Base-by-base conservation (phyloP, 2,888 invertebrate genomes). In the Dryobotodes eremita region DNA sequence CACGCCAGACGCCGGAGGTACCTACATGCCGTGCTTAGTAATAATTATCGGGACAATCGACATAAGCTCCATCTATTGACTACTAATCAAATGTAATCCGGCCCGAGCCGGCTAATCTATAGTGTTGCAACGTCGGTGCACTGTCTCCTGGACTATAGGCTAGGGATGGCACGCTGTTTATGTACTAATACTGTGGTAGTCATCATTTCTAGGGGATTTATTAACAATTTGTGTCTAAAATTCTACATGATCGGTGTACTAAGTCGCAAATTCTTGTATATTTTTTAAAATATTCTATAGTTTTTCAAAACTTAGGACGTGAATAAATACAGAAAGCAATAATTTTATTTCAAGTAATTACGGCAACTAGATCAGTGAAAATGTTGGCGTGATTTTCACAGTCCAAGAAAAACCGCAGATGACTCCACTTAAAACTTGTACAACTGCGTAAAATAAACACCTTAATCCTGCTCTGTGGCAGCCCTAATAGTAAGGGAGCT, bases 61-160 rank as follows among this genome's bases (percentile, higher is more conserved):
- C 70, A 81, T 86, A 78, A 86, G 78, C 83, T 86, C 89, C 90
- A 89, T 91, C 91, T 91, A 93, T 93, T 87, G 90, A 90, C 89
- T 90, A 91, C 92, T 93, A 92, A 94, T 94, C 93, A 93, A 91
- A 86, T 84, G 86, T 93, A 93, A 94, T 92, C 94, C 92, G 79
- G 86, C 90, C 36, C 75, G 71, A 84, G 82, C 85, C 73, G 75
- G 79, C 69, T 89, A 89, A 89, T 90, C 85, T 86, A 80, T 71
- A 80, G 79, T 85, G 82, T 89, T 71, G 88, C 86, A 79, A 88
- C 86, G 80, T 87, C 65, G 75, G 72, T 85, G 88, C 71, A 80
- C 77, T 82, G 85, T 85, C 89, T 89, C 85, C 74, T 80, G 70
- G 78, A 80, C 87, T 89, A 75, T 31, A 55, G 3, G 48, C 42